Evolutionary conservation across 2,113 vertebrate species (phyloP).

Genomic region (Callithrix jacchus): DNA sequence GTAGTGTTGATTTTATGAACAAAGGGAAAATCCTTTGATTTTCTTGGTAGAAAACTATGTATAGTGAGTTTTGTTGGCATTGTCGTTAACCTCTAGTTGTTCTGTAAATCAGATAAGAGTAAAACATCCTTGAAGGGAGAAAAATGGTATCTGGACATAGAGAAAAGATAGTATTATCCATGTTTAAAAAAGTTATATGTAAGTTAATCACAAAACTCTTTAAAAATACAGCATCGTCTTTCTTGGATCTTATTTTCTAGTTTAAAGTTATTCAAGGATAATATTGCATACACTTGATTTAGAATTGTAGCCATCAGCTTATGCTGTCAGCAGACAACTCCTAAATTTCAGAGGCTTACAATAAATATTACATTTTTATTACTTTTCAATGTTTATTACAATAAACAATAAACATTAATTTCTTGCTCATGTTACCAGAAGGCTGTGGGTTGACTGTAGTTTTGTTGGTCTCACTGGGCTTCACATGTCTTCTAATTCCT

Average conservation of each 20-base stretch:
- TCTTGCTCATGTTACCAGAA: slow-evolving; percentile 1
- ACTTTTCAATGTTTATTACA: no score
- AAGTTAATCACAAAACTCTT: neutral
- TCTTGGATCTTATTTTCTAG: neutral
- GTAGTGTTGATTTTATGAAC: slow-evolving; percentile 21
- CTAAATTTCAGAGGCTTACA: neutral
- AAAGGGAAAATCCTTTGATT: slow-evolving; percentile 47
- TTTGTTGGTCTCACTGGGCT: neutral
- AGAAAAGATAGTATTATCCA: neutral
- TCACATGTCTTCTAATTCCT: neutral
- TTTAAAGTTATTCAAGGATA: neutral
- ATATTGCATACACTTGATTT: neutral
- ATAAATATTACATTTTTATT: neutral
- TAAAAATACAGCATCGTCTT: neutral
- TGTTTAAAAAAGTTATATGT: neutral
- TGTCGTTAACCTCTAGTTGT: slow-evolving; percentile 38
- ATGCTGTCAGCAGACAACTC: neutral
- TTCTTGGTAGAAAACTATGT: neutral
- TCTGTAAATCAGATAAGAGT: neutral
- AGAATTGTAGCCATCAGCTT: neutral
- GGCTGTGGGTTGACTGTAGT: neutral
- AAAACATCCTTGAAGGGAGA: neutral
- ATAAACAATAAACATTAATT: neutral
- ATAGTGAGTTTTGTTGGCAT: neutral
- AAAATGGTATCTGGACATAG: neutral